Evolutionary conservation across 2,113 vertebrate genomes (phyloP).

Genomic region (Microtus oregoni): DNA sequence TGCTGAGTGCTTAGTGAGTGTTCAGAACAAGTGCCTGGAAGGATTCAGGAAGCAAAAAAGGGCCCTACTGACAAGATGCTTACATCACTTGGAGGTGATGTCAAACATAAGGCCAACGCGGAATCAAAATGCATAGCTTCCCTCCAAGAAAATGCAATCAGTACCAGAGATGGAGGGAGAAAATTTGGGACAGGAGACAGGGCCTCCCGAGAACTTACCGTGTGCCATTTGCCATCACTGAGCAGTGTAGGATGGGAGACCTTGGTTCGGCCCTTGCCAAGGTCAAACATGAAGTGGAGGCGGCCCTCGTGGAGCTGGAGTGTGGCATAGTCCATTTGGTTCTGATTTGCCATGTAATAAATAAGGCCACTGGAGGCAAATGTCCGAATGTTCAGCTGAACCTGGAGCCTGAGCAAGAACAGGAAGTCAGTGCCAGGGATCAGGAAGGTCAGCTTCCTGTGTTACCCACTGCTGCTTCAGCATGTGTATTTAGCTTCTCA

Average conservation of each 20-base stretch:
- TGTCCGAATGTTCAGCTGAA: conserved; percentile 92
- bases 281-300: conserved; percentile 91
- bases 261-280: conserved; percentile 92
- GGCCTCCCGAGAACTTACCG: conserved; percentile 83
- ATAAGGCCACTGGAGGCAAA: conserved; percentile 91
- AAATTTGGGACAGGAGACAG: not conserved
- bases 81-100: not conserved
- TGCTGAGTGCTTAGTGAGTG: not conserved
- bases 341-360: conserved; percentile 92
- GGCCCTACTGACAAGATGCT: not conserved
- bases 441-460: too few relatives aligned
- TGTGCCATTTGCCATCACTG: conserved; percentile 94
- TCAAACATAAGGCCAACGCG: not conserved
- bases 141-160: not conserved
- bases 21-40: not conserved
- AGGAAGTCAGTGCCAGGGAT: not conserved
- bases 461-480: not conserved
- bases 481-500: not conserved
- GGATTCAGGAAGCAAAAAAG: not conserved
- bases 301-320: conserved; percentile 90
- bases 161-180: fast-evolving
- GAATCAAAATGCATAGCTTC: not conserved
- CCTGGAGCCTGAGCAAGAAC: conserved; percentile 85
- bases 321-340: conserved; percentile 91
- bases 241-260: conserved; percentile 86